A percentile compares a stretch with the other conserved stretches of the same genome.
Evolutionary conservation across 1,140 invertebrate species (phyloP).

Genomic region (Polypedilum pembai): DNA sequence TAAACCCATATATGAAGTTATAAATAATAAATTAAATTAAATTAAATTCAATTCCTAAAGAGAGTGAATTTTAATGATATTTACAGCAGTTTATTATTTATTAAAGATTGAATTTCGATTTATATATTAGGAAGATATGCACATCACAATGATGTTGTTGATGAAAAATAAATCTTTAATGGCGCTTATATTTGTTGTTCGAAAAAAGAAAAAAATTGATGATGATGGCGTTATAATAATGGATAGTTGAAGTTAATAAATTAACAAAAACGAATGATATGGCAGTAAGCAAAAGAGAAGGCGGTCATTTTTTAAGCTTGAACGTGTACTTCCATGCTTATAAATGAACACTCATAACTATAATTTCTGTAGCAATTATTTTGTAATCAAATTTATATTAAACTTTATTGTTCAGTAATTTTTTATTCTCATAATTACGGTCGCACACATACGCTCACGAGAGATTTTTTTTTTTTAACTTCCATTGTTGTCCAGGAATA

Average conservation of each 20-base stretch:
- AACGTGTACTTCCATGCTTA: not conserved
- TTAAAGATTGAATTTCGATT: not conserved
- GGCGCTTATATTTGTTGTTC: constrained; percentile 9
- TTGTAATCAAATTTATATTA: constrained; percentile 23
- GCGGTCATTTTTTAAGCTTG: not conserved
- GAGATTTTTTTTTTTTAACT: not conserved
- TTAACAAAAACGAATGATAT: no score
- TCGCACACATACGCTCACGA: not conserved
- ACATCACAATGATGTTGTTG: not conserved
- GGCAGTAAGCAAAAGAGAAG: not conserved
- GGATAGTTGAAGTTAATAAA: not conserved
- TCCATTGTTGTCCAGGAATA: not conserved
- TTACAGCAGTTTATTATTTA: not conserved
- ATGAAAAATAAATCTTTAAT: constrained; percentile 20
- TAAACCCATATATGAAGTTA: not conserved
- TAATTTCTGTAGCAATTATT: constrained; percentile 28
- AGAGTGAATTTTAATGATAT: not conserved
- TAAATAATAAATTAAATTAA: constrained; percentile 6
- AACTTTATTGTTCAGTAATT: constrained; percentile 24
- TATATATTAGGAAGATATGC: not conserved
- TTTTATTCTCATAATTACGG: constrained; percentile 19
- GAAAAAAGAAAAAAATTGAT: not conserved
- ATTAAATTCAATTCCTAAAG: not conserved
- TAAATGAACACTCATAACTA: constrained; percentile 15
- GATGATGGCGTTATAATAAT: constrained; percentile 27